Conservation (phyloP, 1,140 invertebrate genomes). For the Megalonaias nervosa region DNA sequence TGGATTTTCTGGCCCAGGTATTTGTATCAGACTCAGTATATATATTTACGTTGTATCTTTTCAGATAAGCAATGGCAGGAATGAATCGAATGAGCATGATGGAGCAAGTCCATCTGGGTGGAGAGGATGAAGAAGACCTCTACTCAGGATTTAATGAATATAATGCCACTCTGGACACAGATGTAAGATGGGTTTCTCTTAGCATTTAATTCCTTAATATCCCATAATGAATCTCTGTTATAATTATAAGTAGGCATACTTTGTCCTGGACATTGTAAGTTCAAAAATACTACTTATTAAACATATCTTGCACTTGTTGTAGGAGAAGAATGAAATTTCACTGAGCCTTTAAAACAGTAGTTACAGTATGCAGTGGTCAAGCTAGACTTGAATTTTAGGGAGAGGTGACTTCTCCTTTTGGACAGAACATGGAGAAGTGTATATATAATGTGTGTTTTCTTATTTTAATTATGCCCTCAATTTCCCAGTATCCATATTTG, state of each 20-base stretch:
- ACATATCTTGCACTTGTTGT: no score
- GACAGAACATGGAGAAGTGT: no score
- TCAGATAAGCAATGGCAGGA: constrained; percentile 23
- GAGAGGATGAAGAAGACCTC: constrained; percentile 76
- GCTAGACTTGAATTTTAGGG: no score
- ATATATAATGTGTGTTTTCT: no score
- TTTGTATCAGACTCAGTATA: neutral
- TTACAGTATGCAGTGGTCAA: no score
- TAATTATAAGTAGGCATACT: neutral
- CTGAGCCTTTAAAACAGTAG: no score
- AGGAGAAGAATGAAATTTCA: no score
- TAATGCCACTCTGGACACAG: constrained; percentile 77
- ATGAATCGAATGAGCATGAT: constrained; percentile 66
- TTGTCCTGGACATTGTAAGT: neutral
- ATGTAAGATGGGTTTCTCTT: constrained; percentile 56
- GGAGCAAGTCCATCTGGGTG: constrained; percentile 67
- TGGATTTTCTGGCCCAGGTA: neutral
- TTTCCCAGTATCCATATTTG: no score
- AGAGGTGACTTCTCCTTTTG: no score
- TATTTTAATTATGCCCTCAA: no score
- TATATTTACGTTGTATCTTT: neutral
- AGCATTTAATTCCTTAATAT: neutral
- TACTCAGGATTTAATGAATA: constrained; percentile 82
- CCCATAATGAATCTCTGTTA: neutral
- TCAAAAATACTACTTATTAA: no score